Evolutionary conservation across 2,113 vertebrate genomes (phyloP), one percentile per base, ranked within the genome.

Genomic region (Ophthalmolycus amberensis): DNA sequence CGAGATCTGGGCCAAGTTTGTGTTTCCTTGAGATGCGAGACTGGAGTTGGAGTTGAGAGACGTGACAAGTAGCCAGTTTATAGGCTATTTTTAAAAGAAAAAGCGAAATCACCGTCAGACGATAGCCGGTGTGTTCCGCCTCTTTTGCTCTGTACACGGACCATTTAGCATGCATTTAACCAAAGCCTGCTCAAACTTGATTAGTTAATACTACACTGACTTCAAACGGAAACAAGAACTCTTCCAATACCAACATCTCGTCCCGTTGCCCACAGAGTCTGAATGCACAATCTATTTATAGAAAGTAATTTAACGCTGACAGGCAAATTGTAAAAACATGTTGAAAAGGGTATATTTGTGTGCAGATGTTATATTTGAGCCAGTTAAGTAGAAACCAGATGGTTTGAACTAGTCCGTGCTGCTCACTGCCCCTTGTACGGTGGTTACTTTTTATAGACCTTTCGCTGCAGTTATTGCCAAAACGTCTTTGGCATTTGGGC

Each of bases 361-460:
- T 66, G 65, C 59, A 73, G 54, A 65, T 67, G 67, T 71, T 69
- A 29, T n/a, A 46, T 72, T 66, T 82, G 27, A 4, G 56, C 22
- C 27, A 40, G 73, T 75, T 81, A 1, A 62, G 60, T 38, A 29
- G 59, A 82, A 80, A 84, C 71, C 74, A 76, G 40, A 84, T 83
- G 72, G 69, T 89, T 87, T 79, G 3, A 80, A 77, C n/a, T 66
- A 63, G 58, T 40, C 0, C 62, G 68, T 2, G 4, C 62, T 77
- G 22, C 64, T 75, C 32, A 37, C 64, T 34, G 63, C 29, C 32
- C 11, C 66, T 78, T 38, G 14, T 66, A 74, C 9, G 15, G 66
- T 83, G 69, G 46, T 85, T 88, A 76, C 25, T 10, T 48, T 83
- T 81, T 65, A 82, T 77, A 83, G 77, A 73, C 18, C n/a, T 74